Conservation (phyloP, 2,888 invertebrate species). For the Ormyrus labotus region DNA sequence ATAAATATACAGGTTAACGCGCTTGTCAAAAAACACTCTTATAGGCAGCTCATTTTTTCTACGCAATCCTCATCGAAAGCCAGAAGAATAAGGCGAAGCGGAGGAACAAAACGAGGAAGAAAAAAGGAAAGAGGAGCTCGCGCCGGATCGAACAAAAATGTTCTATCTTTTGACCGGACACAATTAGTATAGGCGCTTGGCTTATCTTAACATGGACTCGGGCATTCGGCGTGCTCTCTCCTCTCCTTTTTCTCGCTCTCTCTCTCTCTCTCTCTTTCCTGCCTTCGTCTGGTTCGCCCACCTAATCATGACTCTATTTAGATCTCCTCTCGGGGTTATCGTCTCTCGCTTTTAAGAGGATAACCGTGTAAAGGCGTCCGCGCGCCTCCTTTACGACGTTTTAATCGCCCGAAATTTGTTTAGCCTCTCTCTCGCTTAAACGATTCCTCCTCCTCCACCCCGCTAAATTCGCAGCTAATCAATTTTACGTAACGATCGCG, state of each 20-base stretch:
- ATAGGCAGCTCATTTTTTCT: slow-evolving; percentile 25
- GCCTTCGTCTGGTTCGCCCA: slow-evolving; percentile 56
- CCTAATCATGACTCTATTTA: slow-evolving; percentile 75
- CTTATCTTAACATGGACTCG: slow-evolving; percentile 59
- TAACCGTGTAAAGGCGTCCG: slow-evolving; percentile 72
- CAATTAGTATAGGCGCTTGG: slow-evolving; percentile 61
- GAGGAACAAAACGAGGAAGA: not conserved
- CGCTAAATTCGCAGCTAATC: slow-evolving; percentile 40
- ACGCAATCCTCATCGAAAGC: not conserved
- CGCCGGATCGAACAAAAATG: slow-evolving; percentile 38
- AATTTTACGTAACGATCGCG: slow-evolving; percentile 22
- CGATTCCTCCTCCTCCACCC: slow-evolving; percentile 51
- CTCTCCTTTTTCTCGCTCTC: not conserved
- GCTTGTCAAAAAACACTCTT: not conserved
- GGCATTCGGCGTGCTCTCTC: slow-evolving; percentile 45
- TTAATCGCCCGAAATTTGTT: slow-evolving; percentile 74
- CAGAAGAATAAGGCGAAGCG: not conserved
- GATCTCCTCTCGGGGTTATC: slow-evolving; percentile 62
- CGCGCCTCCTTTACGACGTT: slow-evolving; percentile 67
- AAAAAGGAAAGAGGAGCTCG: not conserved
- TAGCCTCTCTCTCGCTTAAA: slow-evolving; percentile 59
- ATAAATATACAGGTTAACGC: no score
- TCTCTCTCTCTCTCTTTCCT: slow-evolving; percentile 20
- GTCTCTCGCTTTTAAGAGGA: slow-evolving; percentile 73
- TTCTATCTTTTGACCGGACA: slow-evolving; percentile 56